phyloP scores from a whole-genome alignment of 2,888 invertebrate genomes.

The Drosophila borealis region DNA sequence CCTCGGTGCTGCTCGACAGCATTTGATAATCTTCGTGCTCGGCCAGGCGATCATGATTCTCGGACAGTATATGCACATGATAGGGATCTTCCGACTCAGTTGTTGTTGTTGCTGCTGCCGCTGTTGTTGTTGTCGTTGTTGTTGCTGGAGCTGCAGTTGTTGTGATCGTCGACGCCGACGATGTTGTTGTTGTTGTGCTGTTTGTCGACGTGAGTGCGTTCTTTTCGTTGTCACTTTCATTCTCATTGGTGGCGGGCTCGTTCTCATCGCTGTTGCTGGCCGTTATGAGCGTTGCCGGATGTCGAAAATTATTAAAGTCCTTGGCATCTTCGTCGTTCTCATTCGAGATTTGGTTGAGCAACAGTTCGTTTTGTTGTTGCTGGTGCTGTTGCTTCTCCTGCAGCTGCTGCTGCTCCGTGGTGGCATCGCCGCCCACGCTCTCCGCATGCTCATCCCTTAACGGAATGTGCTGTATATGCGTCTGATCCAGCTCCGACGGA shows the following conservation, averaged over 20 bases:
- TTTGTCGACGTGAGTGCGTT: conserved; percentile 29
- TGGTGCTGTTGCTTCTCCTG: conserved; percentile 34
- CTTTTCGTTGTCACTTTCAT: conserved; percentile 66
- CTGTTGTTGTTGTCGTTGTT: conserved; percentile 33
- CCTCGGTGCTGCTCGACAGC: conserved; percentile 79
- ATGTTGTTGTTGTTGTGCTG: conserved; percentile 16
- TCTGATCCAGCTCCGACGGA: conserved; percentile 51
- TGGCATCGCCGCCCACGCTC: conserved; percentile 52
- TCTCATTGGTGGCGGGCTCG: conserved; percentile 52
- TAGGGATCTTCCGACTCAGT: conserved; percentile 78
- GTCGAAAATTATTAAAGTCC: conserved; percentile 82
- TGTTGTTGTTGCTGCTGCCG: conserved; percentile 42
- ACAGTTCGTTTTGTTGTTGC: conserved; percentile 65
- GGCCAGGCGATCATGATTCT: conserved; percentile 83
- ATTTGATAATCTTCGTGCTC: conserved; percentile 83
- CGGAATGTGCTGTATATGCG: conserved; percentile 71
- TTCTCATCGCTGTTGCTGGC: conserved; percentile 81
- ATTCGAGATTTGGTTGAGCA: conserved; percentile 78
- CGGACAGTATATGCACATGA: conserved; percentile 83
- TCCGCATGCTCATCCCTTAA: conserved; percentile 66
- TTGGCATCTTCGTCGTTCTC: conserved; percentile 81
- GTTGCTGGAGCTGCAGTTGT: conserved; percentile 36
- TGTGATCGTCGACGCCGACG: too few species aligned
- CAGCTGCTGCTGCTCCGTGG: conserved; percentile 58
- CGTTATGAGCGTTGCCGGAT: conserved; percentile 82